Percentiles rank a stretch among this genome's conserved stretches.
phyloP scores from a whole-genome alignment of 2,113 vertebrate species.

The Poeciliopsis turrubarensis region DNA sequence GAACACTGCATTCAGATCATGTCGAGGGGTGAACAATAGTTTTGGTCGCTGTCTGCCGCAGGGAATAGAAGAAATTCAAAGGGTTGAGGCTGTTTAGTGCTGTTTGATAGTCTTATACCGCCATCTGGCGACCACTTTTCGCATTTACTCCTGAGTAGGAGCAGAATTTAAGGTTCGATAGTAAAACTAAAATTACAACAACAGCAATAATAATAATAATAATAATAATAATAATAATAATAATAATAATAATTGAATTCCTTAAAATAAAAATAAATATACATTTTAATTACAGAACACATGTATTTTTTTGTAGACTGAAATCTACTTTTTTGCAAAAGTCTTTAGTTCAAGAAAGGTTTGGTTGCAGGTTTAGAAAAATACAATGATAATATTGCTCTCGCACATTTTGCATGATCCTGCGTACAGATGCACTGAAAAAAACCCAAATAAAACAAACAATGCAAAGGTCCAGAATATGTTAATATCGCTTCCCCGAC shows the following conservation, averaged over 20 bases:
- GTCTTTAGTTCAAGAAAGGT: not conserved
- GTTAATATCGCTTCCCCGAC: not conserved
- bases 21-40: not conserved
- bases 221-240: not conserved
- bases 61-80: constrained; percentile 1
- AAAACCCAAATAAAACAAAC: not conserved
- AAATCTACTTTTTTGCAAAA: too few relatives aligned
- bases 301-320: too few relatives aligned
- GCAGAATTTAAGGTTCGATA: too few relatives aligned
- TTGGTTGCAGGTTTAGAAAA: not conserved
- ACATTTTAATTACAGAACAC: too few relatives aligned
- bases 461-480: not conserved
- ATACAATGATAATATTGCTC: not conserved
- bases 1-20: not conserved
- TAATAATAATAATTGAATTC: too few relatives aligned
- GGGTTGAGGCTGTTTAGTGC: not conserved
- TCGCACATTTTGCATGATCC: not conserved
- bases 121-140: constrained; percentile 65
- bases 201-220: too few relatives aligned
- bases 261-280: too few relatives aligned
- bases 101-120: constrained; percentile 49
- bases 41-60: not conserved
- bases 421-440: not conserved
- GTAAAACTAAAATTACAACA: not conserved
- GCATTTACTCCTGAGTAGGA: not conserved